Base-by-base conservation (phyloP, 1,140 invertebrate genomes). In the Tachypleus tridentatus region DNA sequence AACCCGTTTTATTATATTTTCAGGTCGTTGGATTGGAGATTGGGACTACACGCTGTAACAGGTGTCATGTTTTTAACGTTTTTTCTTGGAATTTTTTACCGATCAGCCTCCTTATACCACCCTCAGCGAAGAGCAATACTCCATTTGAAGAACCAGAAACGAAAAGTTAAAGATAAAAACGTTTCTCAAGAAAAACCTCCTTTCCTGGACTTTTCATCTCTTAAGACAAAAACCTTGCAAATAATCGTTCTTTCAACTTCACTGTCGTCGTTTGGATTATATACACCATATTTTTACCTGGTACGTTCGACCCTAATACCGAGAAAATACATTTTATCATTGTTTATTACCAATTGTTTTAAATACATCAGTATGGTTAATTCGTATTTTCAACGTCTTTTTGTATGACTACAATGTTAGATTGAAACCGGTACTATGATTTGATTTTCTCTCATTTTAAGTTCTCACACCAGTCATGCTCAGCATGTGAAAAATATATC, bases 91-190 rank as follows among this genome's bases (percentile, higher is more conserved):
- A 90, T 87, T 3, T 89, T 90, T 77, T 93, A 93, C 75, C 83
- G 91, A 11, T 91, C 89, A 7, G 90, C 90, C 0, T 92, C 89
- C 0, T 78, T 94, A 0, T 94, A 94, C 73, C 91, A 94, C 77
- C 91, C 90, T 0, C 89, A 93, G 74, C 76, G 91, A 65, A 81
- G 91, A 57, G 90, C 91, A 50, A 93, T 94, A 69, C 79, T 93
- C n/a, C 90, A 93, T 74, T 82, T 94, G 64, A 94, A 94, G 76
- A 92, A 90, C 74, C 90, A 93, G 76, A 90, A 91, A 73, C 80
- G 88, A 60, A 91, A 91, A 69, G 74, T 80, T 49, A 73, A 78
- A 74, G 70, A 74, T 67, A 69, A 73, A 73, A 57, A 66, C 69
- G 50, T 76, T 72, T 58, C 73, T 48, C 87, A 90, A 64, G 88